These are phyloP conservation scores for Plecotus auritus DNA, from an alignment of 2,113 vertebrate species.

Conservation along the genomic window DNA sequence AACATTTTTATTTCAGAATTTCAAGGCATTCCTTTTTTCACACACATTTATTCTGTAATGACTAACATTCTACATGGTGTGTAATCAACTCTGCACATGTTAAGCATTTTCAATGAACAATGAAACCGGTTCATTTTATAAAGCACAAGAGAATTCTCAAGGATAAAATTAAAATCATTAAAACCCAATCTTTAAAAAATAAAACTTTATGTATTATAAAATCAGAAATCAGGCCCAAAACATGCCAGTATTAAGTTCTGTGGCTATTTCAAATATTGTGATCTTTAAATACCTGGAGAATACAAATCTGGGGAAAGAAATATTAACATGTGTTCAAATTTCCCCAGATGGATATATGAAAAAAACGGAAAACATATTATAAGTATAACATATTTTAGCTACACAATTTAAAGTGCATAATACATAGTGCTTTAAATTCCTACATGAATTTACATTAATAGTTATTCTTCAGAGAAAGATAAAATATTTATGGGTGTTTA, in stretches of 20 bases:
- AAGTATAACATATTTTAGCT: conserved; percentile 53
- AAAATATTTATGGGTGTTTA: conserved; percentile 71
- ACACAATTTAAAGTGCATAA: conserved; percentile 5
- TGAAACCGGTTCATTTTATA: conserved; percentile 69
- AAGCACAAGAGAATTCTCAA: conserved; percentile 73
- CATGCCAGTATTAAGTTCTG: conserved; percentile 53
- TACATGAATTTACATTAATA: conserved; percentile 66
- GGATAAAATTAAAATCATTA: conserved; percentile 74
- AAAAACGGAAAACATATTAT: not conserved
- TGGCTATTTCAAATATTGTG: conserved; percentile 48
- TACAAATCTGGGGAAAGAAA: conserved; percentile 31
- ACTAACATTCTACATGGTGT: conserved; percentile 9
- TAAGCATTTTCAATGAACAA: conserved; percentile 76
- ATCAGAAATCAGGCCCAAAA: conserved; percentile 64
- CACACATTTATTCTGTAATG: not conserved
- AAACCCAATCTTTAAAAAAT: conserved; percentile 24
- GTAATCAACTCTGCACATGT: conserved; percentile 46
- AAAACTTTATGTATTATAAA: conserved; percentile 57
- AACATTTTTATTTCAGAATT: conserved; percentile 68
- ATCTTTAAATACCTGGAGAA: conserved; percentile 54
- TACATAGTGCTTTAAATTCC: conserved; percentile 15
- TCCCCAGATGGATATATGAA: conserved; percentile 18
- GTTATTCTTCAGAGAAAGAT: conserved; percentile 63
- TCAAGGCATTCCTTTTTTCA: conserved; percentile 26
- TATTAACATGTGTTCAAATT: not conserved